A percentile compares a stretch with the other conserved stretches of the same genome.
Conservation (phyloP, 2,797 vertebrate genomes). For the Merluccius polli region DNA sequence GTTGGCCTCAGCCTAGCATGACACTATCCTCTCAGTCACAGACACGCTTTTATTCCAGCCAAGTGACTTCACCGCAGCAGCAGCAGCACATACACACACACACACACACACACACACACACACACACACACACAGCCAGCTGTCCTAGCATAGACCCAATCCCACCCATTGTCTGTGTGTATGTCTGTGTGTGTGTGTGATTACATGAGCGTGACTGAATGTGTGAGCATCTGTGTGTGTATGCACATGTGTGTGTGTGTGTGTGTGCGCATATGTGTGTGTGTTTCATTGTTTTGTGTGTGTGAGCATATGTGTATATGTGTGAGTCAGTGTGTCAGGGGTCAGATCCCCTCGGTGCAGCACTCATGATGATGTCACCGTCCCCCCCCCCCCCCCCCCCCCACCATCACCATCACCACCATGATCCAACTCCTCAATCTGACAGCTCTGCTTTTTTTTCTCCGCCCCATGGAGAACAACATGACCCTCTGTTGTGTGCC, state of each 20-base stretch:
- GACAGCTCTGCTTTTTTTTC: not conserved
- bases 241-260: not conserved
- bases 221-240: too few species aligned
- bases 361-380: not conserved
- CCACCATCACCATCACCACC: not conserved
- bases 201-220: too few species aligned
- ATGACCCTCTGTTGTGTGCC: not conserved
- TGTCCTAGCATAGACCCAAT: conserved; percentile 49
- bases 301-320: not conserved
- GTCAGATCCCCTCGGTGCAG: not conserved
- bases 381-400: too few species aligned
- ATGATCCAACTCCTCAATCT: not conserved
- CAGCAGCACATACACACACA: conserved; percentile 20
- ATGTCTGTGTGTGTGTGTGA: not conserved
- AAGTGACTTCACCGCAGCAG: conserved; percentile 68
- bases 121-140: conserved; percentile 2
- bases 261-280: too few species aligned
- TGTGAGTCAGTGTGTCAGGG: not conserved
- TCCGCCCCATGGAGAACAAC: not conserved
- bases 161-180: conserved; percentile 25
- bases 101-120: not conserved
- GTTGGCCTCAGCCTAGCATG: conserved; percentile 48
- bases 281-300: not conserved
- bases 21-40: conserved; percentile 67
- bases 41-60: conserved; percentile 65